Percentiles rank a stretch among this genome's conserved stretches.
Evolutionary conservation across 1,140 invertebrate genomes (phyloP).

Genomic region (Holotrichia oblita): DNA sequence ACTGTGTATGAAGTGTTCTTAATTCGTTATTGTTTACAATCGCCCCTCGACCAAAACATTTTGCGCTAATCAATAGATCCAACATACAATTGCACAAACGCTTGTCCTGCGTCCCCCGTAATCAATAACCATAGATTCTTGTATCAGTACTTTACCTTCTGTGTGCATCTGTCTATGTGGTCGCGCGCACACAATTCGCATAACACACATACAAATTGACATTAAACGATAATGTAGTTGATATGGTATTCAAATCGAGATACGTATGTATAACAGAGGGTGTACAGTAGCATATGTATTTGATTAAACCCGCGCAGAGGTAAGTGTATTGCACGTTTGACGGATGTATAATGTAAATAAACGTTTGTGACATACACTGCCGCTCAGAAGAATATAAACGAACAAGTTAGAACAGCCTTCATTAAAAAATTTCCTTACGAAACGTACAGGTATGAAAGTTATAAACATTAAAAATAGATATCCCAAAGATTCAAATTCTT

Average conservation of each 20-base stretch:
- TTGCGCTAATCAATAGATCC: neutral
- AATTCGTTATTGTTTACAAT: too few relatives aligned
- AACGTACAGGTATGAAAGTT: too few relatives aligned
- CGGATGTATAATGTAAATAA: neutral
- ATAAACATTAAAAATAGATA: too few relatives aligned
- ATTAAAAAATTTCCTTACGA: too few relatives aligned
- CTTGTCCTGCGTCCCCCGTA: neutral
- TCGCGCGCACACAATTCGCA: neutral
- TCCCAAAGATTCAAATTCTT: too few relatives aligned
- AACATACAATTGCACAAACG: neutral
- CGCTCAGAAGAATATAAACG: too few relatives aligned
- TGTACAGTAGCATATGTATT: neutral
- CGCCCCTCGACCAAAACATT: neutral
- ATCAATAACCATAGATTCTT: constrained; percentile 11
- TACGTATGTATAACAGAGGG: neutral
- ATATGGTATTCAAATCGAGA: constrained; percentile 1
- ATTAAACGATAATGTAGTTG: neutral
- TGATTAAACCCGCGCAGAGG: neutral
- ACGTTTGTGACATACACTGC: neutral
- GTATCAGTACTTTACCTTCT: constrained; percentile 11
- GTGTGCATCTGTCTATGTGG: neutral
- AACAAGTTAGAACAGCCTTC: too few relatives aligned
- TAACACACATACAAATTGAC: constrained; percentile 12
- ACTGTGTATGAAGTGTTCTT: too few relatives aligned
- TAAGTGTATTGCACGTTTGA: constrained; percentile 1